These are phyloP conservation scores for Eupithecia subfuscata DNA, from an alignment of 2,888 invertebrate genomes.

Conservation along the genomic window DNA sequence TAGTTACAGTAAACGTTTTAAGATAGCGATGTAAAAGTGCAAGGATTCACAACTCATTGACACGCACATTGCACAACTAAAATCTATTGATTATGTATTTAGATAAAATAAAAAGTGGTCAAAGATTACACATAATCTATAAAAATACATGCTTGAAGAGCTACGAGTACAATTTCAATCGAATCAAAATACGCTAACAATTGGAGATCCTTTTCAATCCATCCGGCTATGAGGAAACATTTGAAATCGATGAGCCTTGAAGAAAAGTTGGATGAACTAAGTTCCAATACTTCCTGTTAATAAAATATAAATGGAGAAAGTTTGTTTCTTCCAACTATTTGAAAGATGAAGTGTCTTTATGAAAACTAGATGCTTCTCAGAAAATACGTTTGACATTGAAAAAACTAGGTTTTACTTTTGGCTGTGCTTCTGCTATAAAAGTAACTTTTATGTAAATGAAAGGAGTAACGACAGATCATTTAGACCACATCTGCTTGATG, in stretches of 20 bases:
- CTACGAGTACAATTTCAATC: conserved; percentile 5
- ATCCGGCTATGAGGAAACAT: conserved; percentile 47
- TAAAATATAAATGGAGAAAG: conserved; percentile 75
- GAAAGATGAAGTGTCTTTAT: conserved; percentile 31
- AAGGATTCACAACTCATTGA: neutral
- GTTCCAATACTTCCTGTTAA: conserved; percentile 72
- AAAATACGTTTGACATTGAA: conserved; percentile 3
- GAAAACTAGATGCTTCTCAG: conserved; percentile 23
- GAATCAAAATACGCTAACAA: conserved; percentile 35
- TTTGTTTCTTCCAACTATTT: conserved; percentile 53
- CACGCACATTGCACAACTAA: no score
- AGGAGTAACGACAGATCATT: neutral
- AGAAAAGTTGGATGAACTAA: conserved; percentile 72
- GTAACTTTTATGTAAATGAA: neutral
- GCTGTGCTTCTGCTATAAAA: neutral
- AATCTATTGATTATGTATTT: neutral
- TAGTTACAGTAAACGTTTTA: neutral
- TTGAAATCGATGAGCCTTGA: conserved; percentile 71
- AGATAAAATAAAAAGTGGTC: neutral
- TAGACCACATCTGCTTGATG: no score
- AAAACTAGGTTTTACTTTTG: neutral
- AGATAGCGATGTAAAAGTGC: neutral
- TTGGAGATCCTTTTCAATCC: conserved; percentile 15
- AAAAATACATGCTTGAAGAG: neutral
- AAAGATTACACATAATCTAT: neutral